Conservation (phyloP, 2,797 vertebrate species). For the Cygnus olor region DNA sequence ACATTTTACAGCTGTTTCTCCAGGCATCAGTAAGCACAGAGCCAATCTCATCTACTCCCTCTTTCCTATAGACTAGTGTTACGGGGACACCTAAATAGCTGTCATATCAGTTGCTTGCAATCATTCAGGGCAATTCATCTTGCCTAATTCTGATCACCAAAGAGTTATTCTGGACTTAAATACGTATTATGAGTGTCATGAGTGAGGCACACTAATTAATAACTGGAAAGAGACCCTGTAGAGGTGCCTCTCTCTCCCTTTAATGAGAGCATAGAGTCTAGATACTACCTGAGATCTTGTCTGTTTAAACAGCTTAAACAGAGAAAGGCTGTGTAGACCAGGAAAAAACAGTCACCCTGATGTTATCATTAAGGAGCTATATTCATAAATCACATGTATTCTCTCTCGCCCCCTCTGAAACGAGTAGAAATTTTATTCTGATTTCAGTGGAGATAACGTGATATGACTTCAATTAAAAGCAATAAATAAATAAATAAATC, state of each 20-base stretch:
- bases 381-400: neutral
- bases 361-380: neutral
- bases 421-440: neutral
- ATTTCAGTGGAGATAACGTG: neutral
- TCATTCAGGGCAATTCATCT: neutral
- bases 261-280: neutral
- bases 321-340: neutral
- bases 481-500: fast-evolving
- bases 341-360: neutral
- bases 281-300: neutral
- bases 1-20: neutral
- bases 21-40: neutral
- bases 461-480: neutral
- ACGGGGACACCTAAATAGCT: neutral
- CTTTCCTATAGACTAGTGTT: neutral
- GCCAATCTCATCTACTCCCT: neutral
- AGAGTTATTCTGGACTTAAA: neutral
- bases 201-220: neutral
- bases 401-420: neutral
- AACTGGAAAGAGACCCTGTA: neutral
- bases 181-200: neutral
- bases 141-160: neutral
- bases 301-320: neutral
- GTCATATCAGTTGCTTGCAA: neutral
- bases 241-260: neutral